A percentile compares a stretch with the other conserved stretches of the same genome.
These are phyloP conservation scores for Nothocercus julius DNA, from an alignment of 2,113 vertebrate species.

Conservation along the genomic window DNA sequence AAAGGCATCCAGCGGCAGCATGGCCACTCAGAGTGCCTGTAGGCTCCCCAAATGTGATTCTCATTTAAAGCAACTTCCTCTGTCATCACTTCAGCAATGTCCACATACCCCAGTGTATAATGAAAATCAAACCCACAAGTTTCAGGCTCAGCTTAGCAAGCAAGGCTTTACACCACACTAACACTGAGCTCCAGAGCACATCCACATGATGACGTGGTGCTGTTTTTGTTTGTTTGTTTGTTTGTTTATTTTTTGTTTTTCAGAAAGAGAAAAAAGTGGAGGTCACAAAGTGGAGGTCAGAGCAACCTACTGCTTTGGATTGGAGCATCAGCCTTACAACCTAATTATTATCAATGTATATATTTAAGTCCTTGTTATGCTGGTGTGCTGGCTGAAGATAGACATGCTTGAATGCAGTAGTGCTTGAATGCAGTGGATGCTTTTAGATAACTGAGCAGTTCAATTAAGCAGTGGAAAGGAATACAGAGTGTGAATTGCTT, in stretches of 20 bases:
- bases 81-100: background rate
- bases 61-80: background rate
- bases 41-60: background rate
- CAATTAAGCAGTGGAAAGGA: background rate
- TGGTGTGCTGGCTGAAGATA: background rate
- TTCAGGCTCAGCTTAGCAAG: background rate
- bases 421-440: background rate
- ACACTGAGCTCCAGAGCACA: background rate
- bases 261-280: background rate
- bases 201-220: rapidly evolving
- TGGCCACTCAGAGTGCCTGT: background rate
- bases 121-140: background rate
- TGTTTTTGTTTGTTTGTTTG: background rate
- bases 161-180: background rate
- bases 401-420: background rate
- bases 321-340: background rate
- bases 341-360: background rate
- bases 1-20: background rate
- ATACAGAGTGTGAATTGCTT: background rate
- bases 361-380: background rate
- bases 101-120: background rate
- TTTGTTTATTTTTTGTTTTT: background rate
- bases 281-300: background rate
- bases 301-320: background rate
- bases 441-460: background rate